These are phyloP conservation scores for Elymnias hypermnestra DNA, from an alignment of 1,140 invertebrate species.

Conservation along the genomic window DNA sequence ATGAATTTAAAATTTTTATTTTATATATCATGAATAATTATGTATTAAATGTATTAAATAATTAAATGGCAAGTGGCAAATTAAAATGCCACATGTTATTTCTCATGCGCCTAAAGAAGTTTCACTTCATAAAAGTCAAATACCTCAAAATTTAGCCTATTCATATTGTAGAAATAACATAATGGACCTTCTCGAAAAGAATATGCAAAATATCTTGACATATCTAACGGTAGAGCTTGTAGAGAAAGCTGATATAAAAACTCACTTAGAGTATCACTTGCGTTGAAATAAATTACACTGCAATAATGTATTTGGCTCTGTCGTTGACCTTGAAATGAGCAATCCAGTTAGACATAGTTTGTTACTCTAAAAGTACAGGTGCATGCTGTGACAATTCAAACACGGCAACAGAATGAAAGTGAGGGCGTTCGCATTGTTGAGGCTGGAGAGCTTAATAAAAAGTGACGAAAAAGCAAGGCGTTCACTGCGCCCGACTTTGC, in stretches of 20 bases:
- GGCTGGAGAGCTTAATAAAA: slow-evolving; percentile 57
- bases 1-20: too few relatives aligned
- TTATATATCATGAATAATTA: too few relatives aligned
- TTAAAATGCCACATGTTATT: too few relatives aligned
- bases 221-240: not conserved
- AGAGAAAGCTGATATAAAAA: slow-evolving; percentile 2
- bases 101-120: too few relatives aligned
- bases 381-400: slow-evolving; percentile 1
- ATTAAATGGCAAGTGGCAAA: too few relatives aligned
- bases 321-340: slow-evolving; percentile 1
- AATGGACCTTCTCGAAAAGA: too few relatives aligned
- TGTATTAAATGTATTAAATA: too few relatives aligned
- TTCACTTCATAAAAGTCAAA: too few relatives aligned
- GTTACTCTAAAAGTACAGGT: slow-evolving; percentile 2
- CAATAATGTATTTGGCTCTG: slow-evolving; percentile 5
- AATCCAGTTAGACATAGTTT: not conserved
- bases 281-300: not conserved
- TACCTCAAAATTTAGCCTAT: too few relatives aligned
- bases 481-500: slow-evolving; percentile 29
- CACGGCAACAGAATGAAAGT: slow-evolving; percentile 41
- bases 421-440: slow-evolving; percentile 61
- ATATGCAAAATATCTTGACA: not conserved
- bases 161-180: too few relatives aligned
- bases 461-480: slow-evolving; percentile 47
- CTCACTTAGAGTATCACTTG: not conserved